Evolutionary conservation across 2,888 invertebrate genomes (phyloP).

Genomic region (Drosophila nigricruria): DNA sequence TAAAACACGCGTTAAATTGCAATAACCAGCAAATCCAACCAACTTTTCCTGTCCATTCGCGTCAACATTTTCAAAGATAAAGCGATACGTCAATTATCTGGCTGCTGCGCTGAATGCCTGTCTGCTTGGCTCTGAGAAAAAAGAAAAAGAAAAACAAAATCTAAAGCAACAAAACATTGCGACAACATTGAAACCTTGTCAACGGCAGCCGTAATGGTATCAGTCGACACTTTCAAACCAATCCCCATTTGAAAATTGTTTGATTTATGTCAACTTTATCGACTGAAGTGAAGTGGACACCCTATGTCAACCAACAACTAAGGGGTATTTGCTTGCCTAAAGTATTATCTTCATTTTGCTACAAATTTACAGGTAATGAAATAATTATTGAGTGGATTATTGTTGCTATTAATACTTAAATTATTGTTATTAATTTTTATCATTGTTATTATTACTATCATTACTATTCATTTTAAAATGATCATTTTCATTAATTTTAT

Average conservation of each 20-base stretch:
- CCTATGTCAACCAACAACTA: not conserved
- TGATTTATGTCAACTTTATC: conserved; percentile 70
- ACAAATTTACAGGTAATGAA: not conserved
- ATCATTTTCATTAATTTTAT: too few relatives aligned
- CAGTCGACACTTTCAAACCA: conserved; percentile 63
- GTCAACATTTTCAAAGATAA: conserved; percentile 58
- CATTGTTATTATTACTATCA: not conserved
- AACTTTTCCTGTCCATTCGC: conserved; percentile 35
- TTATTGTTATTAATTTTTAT: not conserved
- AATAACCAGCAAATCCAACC: conserved; percentile 61
- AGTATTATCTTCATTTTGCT: not conserved
- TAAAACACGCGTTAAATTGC: conserved; percentile 56
- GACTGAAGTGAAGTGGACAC: conserved; percentile 16
- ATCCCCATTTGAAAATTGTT: conserved; percentile 61
- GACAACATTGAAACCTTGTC: conserved; percentile 58
- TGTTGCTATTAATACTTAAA: not conserved
- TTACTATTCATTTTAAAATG: too few relatives aligned
- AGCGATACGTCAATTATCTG: conserved; percentile 65
- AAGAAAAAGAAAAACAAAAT: conserved; percentile 37
- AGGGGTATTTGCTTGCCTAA: not conserved
- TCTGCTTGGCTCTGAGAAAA: conserved; percentile 32
- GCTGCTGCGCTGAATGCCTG: conserved; percentile 23
- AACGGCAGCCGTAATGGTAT: conserved; percentile 38
- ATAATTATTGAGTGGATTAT: not conserved
- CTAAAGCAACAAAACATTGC: conserved; percentile 41